Percentiles rank a stretch among this genome's conserved stretches.
Conservation (phyloP, 2,888 invertebrate species). For the Heliconius erato region DNA sequence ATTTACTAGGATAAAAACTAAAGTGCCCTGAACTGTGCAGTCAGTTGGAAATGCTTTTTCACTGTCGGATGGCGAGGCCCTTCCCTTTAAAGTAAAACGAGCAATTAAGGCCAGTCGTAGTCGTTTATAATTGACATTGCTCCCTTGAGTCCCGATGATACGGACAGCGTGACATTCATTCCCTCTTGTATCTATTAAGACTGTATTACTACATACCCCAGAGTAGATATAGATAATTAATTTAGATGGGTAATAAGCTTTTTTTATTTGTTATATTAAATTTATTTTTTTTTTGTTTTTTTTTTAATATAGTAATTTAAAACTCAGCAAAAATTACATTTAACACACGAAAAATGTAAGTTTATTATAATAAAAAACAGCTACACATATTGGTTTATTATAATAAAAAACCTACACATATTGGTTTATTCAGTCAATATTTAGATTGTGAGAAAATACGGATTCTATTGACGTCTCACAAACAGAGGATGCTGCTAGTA, state of each 20-base stretch:
- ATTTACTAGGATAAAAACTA: not conserved
- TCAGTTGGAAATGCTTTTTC: slow-evolving; percentile 37
- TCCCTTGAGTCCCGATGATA: slow-evolving; percentile 57
- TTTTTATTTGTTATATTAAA: not conserved
- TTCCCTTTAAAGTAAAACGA: slow-evolving; percentile 72
- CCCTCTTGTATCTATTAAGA: slow-evolving; percentile 28
- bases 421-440: slow-evolving; percentile 4
- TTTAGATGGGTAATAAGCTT: not conserved
- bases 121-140: slow-evolving; percentile 78
- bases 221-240: not conserved
- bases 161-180: slow-evolving; percentile 50
- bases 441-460: slow-evolving; percentile 57
- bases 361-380: too few species aligned
- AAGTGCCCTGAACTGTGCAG: slow-evolving; percentile 7
- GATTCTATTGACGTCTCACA: slow-evolving; percentile 73
- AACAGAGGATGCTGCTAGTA: slow-evolving; percentile 70
- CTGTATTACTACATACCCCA: not conserved
- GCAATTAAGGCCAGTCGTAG: slow-evolving; percentile 69
- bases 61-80: slow-evolving; percentile 57
- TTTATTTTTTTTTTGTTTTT: too few species aligned
- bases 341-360: too few species aligned
- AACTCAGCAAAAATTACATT: too few species aligned
- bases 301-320: too few species aligned
- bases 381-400: not conserved
- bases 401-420: not conserved